Conservation (phyloP, 2,888 invertebrate genomes). For the Sarcophaga variegata region DNA sequence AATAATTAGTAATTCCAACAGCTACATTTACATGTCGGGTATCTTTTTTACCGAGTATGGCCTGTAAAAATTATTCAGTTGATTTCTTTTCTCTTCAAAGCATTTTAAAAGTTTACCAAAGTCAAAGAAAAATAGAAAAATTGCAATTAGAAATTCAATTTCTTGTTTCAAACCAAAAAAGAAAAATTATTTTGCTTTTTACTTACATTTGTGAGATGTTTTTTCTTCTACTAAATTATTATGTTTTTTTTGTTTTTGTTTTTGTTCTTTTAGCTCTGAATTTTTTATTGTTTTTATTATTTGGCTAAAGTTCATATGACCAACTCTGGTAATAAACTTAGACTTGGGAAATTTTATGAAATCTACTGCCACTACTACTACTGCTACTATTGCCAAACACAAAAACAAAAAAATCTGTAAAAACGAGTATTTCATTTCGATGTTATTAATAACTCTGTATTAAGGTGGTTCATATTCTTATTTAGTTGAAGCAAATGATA, state of each 20-base stretch:
- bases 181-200: constrained; percentile 36
- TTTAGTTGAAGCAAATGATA: no score
- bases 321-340: constrained; percentile 64
- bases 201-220: constrained; percentile 7
- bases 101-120: constrained; percentile 24
- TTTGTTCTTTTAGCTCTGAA: not conserved
- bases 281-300: constrained; percentile 34
- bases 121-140: constrained; percentile 15
- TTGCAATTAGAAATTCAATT: constrained; percentile 59
- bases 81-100: not conserved
- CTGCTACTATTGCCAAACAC: constrained; percentile 4
- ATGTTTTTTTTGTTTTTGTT: constrained; percentile 14
- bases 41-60: no score
- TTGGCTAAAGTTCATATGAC: constrained; percentile 60
- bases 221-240: not conserved
- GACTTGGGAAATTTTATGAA: constrained; percentile 54
- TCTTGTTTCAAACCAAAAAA: constrained; percentile 35
- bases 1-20: no score
- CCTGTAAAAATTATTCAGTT: not conserved
- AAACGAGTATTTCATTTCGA: not conserved
- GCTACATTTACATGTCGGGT: no score
- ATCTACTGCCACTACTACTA: constrained; percentile 41
- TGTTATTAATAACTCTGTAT: not conserved
- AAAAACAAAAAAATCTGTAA: no score
- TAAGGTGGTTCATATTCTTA: not conserved